Evolutionary conservation across 2,888 invertebrate genomes (phyloP), one percentile per base, ranked within the genome.

Genomic region (Malacosoma neustria): DNA sequence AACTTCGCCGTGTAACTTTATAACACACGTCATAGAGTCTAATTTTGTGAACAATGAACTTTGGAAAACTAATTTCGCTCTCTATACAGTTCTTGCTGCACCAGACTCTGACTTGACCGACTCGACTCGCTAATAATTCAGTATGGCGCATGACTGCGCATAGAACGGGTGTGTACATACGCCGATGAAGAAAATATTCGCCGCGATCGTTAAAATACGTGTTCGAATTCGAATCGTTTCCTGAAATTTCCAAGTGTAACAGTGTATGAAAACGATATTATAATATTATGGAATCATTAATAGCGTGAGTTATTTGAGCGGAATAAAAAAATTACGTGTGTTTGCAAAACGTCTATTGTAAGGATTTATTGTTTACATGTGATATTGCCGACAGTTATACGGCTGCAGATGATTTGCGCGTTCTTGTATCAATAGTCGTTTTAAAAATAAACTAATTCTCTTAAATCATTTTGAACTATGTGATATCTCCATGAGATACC

Each of bases 1-100:
- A 44, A 58, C 52, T 43, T 47, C 49, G 50, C 38, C 42, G 48
- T 38, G 30, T 48, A 38, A 72, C 65, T 41, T 72, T 70, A 56
- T 42, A 29, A 14, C 34, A 42, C 45, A 40, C 37, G 33, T 14
- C 38, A 37, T 56, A 69, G 50, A 58, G 72, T 64, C 57, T 43
- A 61, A 46, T 66, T 60, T 71, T 37, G 49, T 49, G 48, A 44
- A 46, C 45, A 48, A 49, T 45, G 54, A 47, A 45, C 64, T 62
- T 71, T 64, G 57, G 63, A 76, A 22, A 77, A 71, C 62, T 62
- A 75, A 80, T 80, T 82, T 80, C 80, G 79, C 77, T 80, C 76
- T 79, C 74, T 49, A 67, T 68, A 57, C 67, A 57, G 57, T 60
- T 57, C 62, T 62, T 66, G 9, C 22, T 22, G 22, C 22, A 22